These are phyloP conservation scores for Asbolus verrucosus DNA, from an alignment of 1,140 invertebrate species.

Conservation along the genomic window DNA sequence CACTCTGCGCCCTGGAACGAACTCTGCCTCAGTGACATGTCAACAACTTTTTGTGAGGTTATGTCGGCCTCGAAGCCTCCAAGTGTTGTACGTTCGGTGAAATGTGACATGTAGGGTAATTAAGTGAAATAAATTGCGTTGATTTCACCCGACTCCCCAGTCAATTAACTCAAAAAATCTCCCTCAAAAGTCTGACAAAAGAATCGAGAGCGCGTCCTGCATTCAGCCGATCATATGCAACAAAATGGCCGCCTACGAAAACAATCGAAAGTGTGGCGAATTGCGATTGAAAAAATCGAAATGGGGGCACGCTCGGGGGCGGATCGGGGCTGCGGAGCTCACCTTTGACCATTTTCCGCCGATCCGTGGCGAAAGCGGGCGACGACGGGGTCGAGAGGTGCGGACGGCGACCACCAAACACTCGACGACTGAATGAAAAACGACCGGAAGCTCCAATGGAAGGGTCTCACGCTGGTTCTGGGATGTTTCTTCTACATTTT, in stretches of 20 bases:
- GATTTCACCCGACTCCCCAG: too few species aligned
- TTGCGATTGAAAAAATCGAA: not conserved
- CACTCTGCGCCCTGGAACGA: constrained; percentile 1
- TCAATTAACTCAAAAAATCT: too few species aligned
- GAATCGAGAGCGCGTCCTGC: too few species aligned
- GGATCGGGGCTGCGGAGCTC: not conserved
- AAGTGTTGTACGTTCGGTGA: not conserved
- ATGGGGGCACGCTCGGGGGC: too few species aligned
- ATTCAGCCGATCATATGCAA: too few species aligned
- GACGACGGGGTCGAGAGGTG: not conserved
- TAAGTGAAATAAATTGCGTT: too few species aligned
- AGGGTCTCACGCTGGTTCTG: not conserved
- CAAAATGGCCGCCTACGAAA: too few species aligned
- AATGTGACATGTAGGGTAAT: too few species aligned
- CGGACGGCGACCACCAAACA: not conserved
- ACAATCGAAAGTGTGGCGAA: not conserved
- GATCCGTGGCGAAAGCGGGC: not conserved
- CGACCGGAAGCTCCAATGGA: not conserved
- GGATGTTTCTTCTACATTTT: not conserved
- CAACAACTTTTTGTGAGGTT: not conserved
- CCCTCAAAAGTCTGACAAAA: too few species aligned
- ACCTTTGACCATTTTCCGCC: constrained; percentile 34
- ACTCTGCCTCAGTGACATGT: not conserved
- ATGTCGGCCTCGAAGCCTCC: too few species aligned
- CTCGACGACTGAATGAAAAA: not conserved